These are phyloP conservation scores for Calosoma granatense DNA, from an alignment of 1,140 invertebrate species.

Conservation along the genomic window DNA sequence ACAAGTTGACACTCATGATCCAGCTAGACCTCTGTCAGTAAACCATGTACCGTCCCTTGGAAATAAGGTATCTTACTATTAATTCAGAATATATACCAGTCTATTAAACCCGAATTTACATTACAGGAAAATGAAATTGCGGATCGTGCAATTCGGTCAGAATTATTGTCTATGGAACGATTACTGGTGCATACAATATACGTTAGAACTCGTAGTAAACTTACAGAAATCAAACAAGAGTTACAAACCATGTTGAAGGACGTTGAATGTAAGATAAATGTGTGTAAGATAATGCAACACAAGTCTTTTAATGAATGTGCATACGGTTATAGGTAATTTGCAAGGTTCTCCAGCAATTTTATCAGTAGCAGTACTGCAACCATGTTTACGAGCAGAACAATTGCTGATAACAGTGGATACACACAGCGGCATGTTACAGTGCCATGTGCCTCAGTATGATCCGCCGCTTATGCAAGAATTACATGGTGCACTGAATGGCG, in stretches of 20 bases:
- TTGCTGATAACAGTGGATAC: constrained; percentile 87
- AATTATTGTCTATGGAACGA: constrained; percentile 87
- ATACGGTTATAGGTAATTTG: constrained; percentile 50
- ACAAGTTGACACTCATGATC: constrained; percentile 76
- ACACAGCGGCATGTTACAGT: constrained; percentile 82
- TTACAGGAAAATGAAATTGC: constrained; percentile 59
- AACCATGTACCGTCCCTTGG: constrained; percentile 77
- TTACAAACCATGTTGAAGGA: constrained; percentile 61
- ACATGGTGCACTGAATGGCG: constrained; percentile 67
- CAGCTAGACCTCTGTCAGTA: constrained; percentile 70
- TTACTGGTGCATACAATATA: constrained; percentile 96
- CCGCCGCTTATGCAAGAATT: constrained; percentile 73
- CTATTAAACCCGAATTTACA: no score
- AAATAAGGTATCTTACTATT: constrained; percentile 32
- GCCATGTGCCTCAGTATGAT: constrained; percentile 84
- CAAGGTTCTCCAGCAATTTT: constrained; percentile 83
- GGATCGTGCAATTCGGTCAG: constrained; percentile 69
- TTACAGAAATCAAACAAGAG: constrained; percentile 75
- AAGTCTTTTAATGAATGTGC: no score
- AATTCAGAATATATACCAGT: no score
- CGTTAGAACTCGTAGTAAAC: constrained; percentile 71
- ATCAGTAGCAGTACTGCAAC: constrained; percentile 76
- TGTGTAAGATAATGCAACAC: no score
- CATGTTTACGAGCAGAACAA: constrained; percentile 83
- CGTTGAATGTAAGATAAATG: constrained; percentile 61